phyloP scores from a whole-genome alignment of 2,888 invertebrate species.

The Idaea biselata region DNA sequence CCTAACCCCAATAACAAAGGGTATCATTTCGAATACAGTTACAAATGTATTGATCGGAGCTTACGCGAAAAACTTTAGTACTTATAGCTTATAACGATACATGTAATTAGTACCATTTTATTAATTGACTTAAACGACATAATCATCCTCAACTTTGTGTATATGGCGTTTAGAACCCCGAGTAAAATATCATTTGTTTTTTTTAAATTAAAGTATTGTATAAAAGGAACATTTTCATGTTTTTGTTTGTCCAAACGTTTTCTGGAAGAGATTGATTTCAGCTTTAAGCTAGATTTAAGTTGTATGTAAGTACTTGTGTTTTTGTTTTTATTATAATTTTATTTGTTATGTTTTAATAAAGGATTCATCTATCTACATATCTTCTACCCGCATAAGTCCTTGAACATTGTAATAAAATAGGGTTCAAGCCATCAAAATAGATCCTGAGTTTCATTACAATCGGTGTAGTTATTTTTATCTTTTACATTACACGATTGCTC shows the following conservation, averaged over 20 bases:
- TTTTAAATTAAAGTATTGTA: neutral
- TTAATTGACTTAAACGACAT: conserved; percentile 52
- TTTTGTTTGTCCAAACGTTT: no score
- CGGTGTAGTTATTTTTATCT: neutral
- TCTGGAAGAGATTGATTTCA: no score
- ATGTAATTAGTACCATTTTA: conserved; percentile 56
- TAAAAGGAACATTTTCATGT: neutral
- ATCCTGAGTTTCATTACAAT: neutral
- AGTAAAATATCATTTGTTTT: neutral
- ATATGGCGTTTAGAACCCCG: neutral
- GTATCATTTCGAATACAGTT: conserved; percentile 23
- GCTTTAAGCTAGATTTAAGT: no score
- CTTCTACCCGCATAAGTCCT: neutral
- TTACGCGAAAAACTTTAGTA: conserved; percentile 74
- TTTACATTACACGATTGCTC: no score
- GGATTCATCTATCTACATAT: no score
- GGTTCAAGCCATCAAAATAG: neutral
- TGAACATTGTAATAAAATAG: neutral
- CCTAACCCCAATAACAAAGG: neutral
- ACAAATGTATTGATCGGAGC: conserved; percentile 71
- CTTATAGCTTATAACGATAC: conserved; percentile 62
- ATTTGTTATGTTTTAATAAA: no score
- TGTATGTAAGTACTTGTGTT: no score
- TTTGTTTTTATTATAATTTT: no score
- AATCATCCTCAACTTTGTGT: conserved; percentile 18